phyloP scores from a whole-genome alignment of 2,888 invertebrate species.

The Vanessa cardui region DNA sequence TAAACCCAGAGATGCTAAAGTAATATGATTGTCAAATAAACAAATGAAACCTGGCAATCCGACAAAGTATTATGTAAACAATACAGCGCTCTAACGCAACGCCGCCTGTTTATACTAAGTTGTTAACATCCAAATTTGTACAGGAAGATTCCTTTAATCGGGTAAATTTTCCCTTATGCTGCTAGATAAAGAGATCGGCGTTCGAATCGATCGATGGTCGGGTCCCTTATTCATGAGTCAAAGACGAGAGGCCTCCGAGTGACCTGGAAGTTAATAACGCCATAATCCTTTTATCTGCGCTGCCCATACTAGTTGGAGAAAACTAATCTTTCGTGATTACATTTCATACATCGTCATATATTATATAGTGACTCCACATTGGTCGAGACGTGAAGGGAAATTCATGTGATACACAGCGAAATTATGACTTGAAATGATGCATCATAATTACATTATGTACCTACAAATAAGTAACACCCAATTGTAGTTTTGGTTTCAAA shows the following conservation, averaged over 20 bases:
- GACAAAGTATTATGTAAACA: background rate
- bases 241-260: constrained; percentile 1
- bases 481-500: too few species aligned
- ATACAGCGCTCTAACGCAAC: background rate
- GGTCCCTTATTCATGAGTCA: constrained; percentile 14
- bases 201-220: constrained; percentile 16
- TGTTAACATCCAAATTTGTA: background rate
- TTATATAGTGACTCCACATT: too few species aligned
- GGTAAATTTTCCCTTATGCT: background rate
- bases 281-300: constrained; percentile 11
- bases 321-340: constrained; percentile 6
- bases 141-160: background rate
- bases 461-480: too few species aligned
- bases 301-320: background rate
- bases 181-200: constrained; percentile 7
- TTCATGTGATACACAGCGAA: too few species aligned
- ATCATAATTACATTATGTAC: too few species aligned
- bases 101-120: background rate
- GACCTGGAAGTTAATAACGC: constrained; percentile 6
- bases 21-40: too few species aligned
- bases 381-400: too few species aligned
- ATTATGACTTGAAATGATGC: too few species aligned
- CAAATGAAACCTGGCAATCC: too few species aligned
- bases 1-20: too few species aligned
- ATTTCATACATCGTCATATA: background rate